Conservation (phyloP, 23 tunicate species). For the Trididemnum nubilum region DNA sequence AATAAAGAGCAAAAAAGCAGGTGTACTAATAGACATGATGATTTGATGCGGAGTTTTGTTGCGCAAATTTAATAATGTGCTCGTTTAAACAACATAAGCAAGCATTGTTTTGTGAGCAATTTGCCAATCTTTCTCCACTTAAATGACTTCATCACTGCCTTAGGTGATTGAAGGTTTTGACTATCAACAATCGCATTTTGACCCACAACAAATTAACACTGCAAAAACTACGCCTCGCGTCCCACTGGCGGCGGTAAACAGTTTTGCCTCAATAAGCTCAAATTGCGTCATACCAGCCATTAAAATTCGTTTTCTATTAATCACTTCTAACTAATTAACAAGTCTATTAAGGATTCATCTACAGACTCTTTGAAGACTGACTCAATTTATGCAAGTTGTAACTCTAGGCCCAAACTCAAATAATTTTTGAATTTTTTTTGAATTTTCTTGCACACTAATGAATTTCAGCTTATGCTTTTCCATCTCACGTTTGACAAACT, state of each 20-base stretch:
- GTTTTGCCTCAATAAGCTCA: no score
- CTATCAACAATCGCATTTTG: slow-evolving; percentile 12
- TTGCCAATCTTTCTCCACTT: neutral
- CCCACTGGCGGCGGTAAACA: neutral
- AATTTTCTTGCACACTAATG: no score
- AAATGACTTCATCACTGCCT: neutral
- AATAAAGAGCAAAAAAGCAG: neutral
- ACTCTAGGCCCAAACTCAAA: no score
- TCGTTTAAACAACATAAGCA: neutral
- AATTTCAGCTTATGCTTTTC: no score
- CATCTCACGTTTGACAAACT: no score
- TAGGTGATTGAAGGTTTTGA: neutral
- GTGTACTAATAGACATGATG: slow-evolving; percentile 16
- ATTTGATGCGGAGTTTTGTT: slow-evolving; percentile 2
- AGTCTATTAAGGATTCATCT: no score
- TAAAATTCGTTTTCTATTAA: no score
- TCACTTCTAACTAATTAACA: no score
- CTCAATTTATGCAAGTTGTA: no score
- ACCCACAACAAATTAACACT: neutral
- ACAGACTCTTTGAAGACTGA: no score
- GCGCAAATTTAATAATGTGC: neutral
- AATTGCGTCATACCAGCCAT: no score
- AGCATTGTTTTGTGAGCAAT: neutral
- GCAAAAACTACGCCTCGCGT: neutral
- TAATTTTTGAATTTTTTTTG: no score